Evolutionary conservation across 2,113 vertebrate species (phyloP), one percentile per base, ranked within the genome.

Genomic region (Brienomyrus brachyistius): DNA sequence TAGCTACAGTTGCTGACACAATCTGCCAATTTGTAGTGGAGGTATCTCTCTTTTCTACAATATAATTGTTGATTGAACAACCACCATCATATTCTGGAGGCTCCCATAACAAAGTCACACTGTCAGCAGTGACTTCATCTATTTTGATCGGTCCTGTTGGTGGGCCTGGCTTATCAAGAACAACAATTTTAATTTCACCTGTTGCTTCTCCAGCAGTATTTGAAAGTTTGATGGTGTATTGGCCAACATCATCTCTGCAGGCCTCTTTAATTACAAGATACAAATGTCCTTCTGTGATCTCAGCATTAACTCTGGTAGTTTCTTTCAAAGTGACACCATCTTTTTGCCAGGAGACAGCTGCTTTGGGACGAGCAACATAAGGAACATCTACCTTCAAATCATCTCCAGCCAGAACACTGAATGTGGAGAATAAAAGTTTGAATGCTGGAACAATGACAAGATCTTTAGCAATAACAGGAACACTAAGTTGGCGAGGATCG

Each of bases 11-110:
- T 70, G 98, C 98, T 91, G 98, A 99, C 87, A 99, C 97, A 93
- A 97, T 98, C 89, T 99, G 98, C 98, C 98, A 99, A 91, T 95
- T 95, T 2, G 98, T 99, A n/a, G 98, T 99, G n/a, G 98, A 98
- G 86, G 98, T 99, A 90, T 99, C 98, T 94, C 98, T 97, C 94
- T 98, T 99, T 94, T 99, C 98, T 87, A 99, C 98, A 89, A 99
- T 96, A 54, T 99, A 99, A 92, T 99, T 99, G 91, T 97, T 99
- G 92, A 99, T 99, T 85, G 95, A 89, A 91, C 98, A 99, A 90
- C 98, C 96, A 87, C 98, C 98, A 86, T 98, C 97, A 90, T 99
- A 99, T 90, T 97, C 97, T 54, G 98, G 98, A 93, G 97, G 96
- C 88, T 96, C 94, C 98, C 98, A 99, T 77, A 97, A 97, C 91